Conservation (phyloP, 2,888 invertebrate genomes). For the Chrysodeixis includens region DNA sequence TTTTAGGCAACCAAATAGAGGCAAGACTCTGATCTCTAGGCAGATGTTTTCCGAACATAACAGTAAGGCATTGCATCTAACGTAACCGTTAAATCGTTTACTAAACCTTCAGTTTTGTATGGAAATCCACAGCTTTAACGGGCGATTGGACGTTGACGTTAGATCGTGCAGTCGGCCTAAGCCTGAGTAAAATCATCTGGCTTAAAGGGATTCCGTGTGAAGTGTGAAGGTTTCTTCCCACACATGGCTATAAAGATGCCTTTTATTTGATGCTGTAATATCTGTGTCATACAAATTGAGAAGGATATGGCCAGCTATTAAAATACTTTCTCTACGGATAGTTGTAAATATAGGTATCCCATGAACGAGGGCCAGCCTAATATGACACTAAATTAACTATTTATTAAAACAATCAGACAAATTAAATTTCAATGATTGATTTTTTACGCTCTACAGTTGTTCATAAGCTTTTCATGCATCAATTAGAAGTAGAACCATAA, state of each 20-base stretch:
- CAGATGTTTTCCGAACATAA: background rate
- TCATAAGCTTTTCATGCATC: too few relatives aligned
- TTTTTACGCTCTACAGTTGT: too few relatives aligned
- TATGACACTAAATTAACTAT: too few relatives aligned
- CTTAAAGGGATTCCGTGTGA: background rate
- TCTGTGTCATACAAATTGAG: background rate
- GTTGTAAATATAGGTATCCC: too few relatives aligned
- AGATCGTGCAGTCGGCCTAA: background rate
- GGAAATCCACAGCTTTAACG: constrained; percentile 5
- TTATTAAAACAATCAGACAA: too few relatives aligned
- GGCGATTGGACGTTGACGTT: background rate
- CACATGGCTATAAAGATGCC: background rate
- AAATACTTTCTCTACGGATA: too few relatives aligned
- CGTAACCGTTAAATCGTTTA: background rate
- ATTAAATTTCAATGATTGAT: too few relatives aligned
- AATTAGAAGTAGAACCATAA: too few relatives aligned
- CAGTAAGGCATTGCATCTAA: background rate
- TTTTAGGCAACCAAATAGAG: background rate
- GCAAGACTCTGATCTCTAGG: constrained; percentile 16
- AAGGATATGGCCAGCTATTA: background rate
- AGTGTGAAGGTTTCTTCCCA: background rate
- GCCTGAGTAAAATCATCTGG: background rate
- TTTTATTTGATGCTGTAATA: background rate
- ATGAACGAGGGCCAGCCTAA: too few relatives aligned
- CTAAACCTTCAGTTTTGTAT: constrained; percentile 6